Evolutionary conservation across 2,113 vertebrate genomes (phyloP).

Genomic region (Synodontis membranacea): DNA sequence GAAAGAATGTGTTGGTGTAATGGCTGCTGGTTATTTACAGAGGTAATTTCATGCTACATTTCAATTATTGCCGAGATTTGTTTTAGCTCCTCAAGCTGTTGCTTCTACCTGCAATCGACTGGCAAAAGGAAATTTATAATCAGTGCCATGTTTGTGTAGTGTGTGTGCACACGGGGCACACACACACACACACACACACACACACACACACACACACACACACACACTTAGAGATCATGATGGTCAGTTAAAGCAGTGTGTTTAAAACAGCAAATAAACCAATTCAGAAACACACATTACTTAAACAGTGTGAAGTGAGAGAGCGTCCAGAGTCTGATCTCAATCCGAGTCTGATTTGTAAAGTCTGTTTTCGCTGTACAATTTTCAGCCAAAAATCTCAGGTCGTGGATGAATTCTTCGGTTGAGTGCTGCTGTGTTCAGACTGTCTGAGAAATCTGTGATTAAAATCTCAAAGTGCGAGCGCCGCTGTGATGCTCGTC

Average conservation of each 20-base stretch:
- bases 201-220: not conserved
- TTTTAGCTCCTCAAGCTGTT: constrained; percentile 87
- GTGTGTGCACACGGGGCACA: constrained; percentile 71
- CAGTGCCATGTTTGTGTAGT: constrained; percentile 58
- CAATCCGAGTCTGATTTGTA: not conserved
- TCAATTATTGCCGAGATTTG: constrained; percentile 98
- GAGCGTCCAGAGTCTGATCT: not conserved
- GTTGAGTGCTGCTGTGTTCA: no score
- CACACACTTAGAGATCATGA: constrained; percentile 70
- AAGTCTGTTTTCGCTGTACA: not conserved
- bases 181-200: constrained; percentile 21
- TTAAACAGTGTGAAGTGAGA: not conserved
- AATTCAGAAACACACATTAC: constrained; percentile 7
- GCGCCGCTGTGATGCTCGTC: not conserved
- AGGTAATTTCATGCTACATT: constrained; percentile 99
- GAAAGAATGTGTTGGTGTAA: constrained; percentile 87
- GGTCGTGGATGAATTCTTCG: not conserved
- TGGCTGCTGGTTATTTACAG: constrained; percentile 97
- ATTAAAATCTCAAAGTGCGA: not conserved
- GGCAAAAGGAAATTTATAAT: constrained; percentile 79
- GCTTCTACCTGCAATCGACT: constrained; percentile 82
- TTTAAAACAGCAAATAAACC: constrained; percentile 56
- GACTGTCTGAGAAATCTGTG: no score
- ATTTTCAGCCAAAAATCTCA: not conserved
- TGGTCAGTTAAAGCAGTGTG: constrained; percentile 76